Base-by-base conservation (phyloP, 2,888 invertebrate genomes). In the Drosophila yooni region DNA sequence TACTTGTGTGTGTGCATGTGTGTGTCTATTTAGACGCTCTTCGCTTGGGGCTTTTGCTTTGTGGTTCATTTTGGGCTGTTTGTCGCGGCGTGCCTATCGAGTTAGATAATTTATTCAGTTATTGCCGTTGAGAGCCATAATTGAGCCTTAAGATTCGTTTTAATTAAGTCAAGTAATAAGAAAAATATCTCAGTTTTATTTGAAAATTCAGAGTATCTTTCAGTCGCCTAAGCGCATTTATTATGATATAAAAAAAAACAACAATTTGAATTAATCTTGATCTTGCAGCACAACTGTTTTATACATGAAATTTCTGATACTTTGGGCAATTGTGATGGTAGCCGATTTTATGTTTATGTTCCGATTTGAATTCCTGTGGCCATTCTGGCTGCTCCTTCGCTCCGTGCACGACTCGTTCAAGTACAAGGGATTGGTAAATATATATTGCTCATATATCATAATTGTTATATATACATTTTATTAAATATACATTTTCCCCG, bases 301-400 rank as follows among this genome's bases (percentile, higher is more conserved):
- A 93, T 99, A 99, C 95, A 94, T 98, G 94, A 98, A 98, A 95
- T 98, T 99, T 94, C 95, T 99, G 92, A 94, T 98, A 94, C 95
- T 99, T 94, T 99, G 99, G 99, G 97, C 96, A 88, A 95, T 98
- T 93, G 97, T 99, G 90, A 96, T 99, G 93, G 94, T 98, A 94
- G 98, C 98, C 84, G 99, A 99, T 94, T 98, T 98, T 94, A 96
- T 99, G 94, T 94, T 99, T 94, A 99, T 99, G 94, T 99, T 99
- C 94, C 97, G 99, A 91, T 98, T 99, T 94, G 99, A 99, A 95
- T 98, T 99, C 94, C 95, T 99, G 92, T 99, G 99, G 98, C 99
- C 99, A 63, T 98, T 99, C 94, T 99, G 99, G 97, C 96, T 99
- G 91, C 95, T 99, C 91, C 94, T 99, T 87, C 96, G 98, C 94